Evolutionary conservation across 2,113 vertebrate genomes (phyloP).

Genomic region (Nothobranchius kuhntae): DNA sequence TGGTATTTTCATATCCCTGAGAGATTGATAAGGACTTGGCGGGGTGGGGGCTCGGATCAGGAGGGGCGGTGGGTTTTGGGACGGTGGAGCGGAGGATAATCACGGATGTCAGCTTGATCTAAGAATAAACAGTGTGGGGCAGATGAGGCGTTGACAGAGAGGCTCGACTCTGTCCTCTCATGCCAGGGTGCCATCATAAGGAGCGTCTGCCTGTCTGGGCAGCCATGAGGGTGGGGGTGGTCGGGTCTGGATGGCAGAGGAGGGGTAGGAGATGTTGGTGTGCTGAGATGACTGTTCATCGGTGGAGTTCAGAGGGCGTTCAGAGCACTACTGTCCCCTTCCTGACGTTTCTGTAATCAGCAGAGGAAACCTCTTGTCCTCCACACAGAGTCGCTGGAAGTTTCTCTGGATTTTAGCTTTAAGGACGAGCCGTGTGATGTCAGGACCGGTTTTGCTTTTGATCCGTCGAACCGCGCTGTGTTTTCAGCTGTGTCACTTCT

Average conservation of each 20-base stretch:
- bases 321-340: not conserved
- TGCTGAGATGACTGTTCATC: not conserved
- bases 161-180: slow-evolving; percentile 70
- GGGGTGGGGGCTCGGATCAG: slow-evolving; percentile 25
- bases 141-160: slow-evolving; percentile 78
- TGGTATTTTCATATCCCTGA: slow-evolving; percentile 23
- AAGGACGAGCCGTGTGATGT: slow-evolving; percentile 57
- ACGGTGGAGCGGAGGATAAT: slow-evolving; percentile 58
- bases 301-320: not conserved
- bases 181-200: slow-evolving; percentile 78
- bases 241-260: slow-evolving; percentile 6
- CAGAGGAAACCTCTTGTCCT: not conserved
- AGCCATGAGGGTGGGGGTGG: slow-evolving; percentile 10
- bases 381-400: slow-evolving; percentile 25
- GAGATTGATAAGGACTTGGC: slow-evolving; percentile 38
- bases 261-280: slow-evolving; percentile 20
- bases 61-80: slow-evolving; percentile 18
- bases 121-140: slow-evolving; percentile 79
- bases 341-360: slow-evolving; percentile 37
- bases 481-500: slow-evolving; percentile 76
- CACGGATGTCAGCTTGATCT: slow-evolving; percentile 74
- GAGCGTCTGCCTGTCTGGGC: slow-evolving; percentile 80
- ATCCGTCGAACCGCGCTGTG: slow-evolving; percentile 59
- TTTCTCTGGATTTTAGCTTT: slow-evolving; percentile 64
- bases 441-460: slow-evolving; percentile 58